Conservation (phyloP, 2,113 vertebrate genomes). For the Chitala chitala region DNA sequence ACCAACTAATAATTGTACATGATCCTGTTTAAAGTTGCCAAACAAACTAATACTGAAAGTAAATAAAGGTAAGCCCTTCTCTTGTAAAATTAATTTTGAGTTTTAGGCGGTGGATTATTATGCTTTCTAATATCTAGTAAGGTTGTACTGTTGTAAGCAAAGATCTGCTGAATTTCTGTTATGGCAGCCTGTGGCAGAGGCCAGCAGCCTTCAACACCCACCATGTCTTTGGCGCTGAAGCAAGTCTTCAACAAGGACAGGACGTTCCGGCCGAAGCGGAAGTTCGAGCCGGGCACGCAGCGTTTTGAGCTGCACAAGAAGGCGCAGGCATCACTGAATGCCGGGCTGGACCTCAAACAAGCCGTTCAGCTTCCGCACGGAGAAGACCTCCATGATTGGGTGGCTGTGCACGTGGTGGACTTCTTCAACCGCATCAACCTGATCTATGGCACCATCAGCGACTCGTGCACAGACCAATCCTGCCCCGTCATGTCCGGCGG, state of each 20-base stretch:
- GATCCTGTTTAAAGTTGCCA: too few relatives aligned
- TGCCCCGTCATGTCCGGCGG: conserved; percentile 75
- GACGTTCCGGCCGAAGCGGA: conserved; percentile 25
- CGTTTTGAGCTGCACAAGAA: conserved; percentile 27
- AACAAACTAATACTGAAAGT: too few relatives aligned
- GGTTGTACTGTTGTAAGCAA: too few relatives aligned
- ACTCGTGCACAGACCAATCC: conserved; percentile 66
- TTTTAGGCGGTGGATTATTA: too few relatives aligned
- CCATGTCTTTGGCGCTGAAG: conserved; percentile 21
- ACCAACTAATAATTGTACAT: too few relatives aligned
- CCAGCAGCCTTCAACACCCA: not conserved
- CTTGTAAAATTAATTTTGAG: too few relatives aligned
- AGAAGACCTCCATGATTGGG: conserved; percentile 52
- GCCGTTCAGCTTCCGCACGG: conserved; percentile 17
- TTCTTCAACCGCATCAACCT: conserved; percentile 61
- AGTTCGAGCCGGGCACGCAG: conserved; percentile 25
- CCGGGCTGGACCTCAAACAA: conserved; percentile 23
- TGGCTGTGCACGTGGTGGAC: conserved; percentile 28
- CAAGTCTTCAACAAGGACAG: conserved; percentile 30
- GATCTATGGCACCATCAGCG: conserved; percentile 75
- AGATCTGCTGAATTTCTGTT: too few relatives aligned
- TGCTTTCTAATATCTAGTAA: too few relatives aligned
- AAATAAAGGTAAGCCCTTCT: too few relatives aligned
- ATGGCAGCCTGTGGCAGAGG: not conserved
- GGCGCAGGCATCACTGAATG: conserved; percentile 21